Conservation (phyloP, 2,113 vertebrate species). For the Montifringilla adamsi region DNA sequence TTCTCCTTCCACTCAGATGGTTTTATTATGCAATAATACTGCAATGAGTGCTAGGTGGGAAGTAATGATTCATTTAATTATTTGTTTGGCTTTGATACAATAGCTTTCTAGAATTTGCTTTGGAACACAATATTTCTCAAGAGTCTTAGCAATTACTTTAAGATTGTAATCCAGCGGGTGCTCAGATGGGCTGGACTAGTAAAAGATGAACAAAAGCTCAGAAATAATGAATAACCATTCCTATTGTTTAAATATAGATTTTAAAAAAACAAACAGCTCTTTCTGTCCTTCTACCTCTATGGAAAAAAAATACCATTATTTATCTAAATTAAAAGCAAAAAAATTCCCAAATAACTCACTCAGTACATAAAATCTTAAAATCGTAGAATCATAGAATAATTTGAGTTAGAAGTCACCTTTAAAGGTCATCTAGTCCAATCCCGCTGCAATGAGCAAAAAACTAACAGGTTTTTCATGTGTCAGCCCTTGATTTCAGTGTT, state of each 20-base stretch:
- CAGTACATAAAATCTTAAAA: background rate
- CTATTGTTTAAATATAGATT: background rate
- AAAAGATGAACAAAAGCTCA: background rate
- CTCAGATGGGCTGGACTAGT: background rate
- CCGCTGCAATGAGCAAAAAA: background rate
- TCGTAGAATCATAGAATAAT: background rate
- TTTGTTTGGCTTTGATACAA: background rate
- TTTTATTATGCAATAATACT: background rate
- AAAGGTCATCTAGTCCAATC: background rate
- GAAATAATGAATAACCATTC: background rate
- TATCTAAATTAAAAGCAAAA: background rate
- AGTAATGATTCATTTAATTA: slow-evolving; percentile 28
- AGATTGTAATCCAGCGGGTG: background rate
- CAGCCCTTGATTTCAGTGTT: background rate
- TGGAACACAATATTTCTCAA: background rate
- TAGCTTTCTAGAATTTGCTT: background rate
- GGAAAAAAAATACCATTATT: background rate
- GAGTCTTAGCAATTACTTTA: background rate
- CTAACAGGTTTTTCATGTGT: background rate
- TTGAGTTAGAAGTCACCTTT: background rate
- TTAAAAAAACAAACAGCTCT: background rate
- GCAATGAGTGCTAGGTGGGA: background rate
- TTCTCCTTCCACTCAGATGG: background rate
- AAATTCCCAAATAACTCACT: background rate
- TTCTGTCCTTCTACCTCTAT: background rate